A percentile compares a stretch with the other conserved stretches of the same genome.
Evolutionary conservation across 2,888 invertebrate genomes (phyloP).

Genomic region (Acrocera orbiculus): DNA sequence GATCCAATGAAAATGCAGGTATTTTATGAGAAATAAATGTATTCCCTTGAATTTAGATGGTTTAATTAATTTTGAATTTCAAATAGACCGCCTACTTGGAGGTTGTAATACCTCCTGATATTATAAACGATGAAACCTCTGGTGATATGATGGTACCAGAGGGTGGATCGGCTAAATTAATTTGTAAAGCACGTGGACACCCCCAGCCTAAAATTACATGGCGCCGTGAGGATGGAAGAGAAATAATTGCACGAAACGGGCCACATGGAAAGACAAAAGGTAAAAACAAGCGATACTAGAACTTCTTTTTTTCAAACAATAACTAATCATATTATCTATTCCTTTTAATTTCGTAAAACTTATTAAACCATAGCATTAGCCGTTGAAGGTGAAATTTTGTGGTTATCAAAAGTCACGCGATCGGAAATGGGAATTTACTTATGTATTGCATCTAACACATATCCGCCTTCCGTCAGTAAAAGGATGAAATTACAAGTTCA

Average conservation of each 20-base stretch:
- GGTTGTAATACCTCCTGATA: constrained; percentile 83
- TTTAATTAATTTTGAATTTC: background rate
- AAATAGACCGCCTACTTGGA: constrained; percentile 65
- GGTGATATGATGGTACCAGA: constrained; percentile 92
- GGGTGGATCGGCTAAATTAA: constrained; percentile 70
- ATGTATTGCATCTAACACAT: constrained; percentile 76
- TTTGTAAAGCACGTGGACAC: constrained; percentile 70
- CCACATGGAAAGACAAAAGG: constrained; percentile 58
- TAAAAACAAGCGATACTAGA: too few relatives aligned
- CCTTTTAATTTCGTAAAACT: background rate
- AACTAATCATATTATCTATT: constrained; percentile 2
- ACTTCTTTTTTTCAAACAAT: constrained; percentile 1
- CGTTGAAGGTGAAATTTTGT: constrained; percentile 63
- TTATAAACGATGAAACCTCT: constrained; percentile 75
- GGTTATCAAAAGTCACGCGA: constrained; percentile 68
- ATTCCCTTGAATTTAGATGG: too few relatives aligned
- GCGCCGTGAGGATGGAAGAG: constrained; percentile 71
- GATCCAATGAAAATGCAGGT: constrained; percentile 92
- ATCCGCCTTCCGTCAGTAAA: constrained; percentile 77
- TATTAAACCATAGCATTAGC: constrained; percentile 36
- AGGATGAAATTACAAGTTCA: constrained; percentile 81
- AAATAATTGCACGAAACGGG: constrained; percentile 59
- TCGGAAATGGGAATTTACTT: constrained; percentile 81
- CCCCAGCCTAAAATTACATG: constrained; percentile 72
- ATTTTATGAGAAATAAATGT: constrained; percentile 21